These are phyloP conservation scores for Panagrolaimus sp. DNA, from an alignment of 1,140 invertebrate genomes.

Conservation along the genomic window DNA sequence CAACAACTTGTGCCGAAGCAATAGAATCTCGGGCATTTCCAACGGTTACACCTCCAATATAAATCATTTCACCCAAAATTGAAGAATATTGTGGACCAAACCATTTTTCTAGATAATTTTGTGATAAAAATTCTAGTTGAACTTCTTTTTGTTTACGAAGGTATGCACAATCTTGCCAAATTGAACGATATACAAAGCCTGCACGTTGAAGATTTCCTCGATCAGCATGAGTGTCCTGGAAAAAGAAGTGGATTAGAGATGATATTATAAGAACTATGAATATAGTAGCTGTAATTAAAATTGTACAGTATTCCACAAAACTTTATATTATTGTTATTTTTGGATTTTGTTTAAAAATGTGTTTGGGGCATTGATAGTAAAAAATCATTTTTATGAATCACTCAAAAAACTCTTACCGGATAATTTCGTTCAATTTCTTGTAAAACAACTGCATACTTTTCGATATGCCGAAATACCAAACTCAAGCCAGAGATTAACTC, in stretches of 20 bases:
- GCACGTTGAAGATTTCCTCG: constrained; percentile 89
- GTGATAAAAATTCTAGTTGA: constrained; percentile 84
- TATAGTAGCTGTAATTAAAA: no score
- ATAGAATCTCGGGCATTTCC: constrained; percentile 66
- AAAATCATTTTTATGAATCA: no score
- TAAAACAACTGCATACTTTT: constrained; percentile 78
- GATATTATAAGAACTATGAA: no score
- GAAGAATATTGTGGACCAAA: constrained; percentile 58
- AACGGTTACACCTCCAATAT: constrained; percentile 71
- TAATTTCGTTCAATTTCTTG: constrained; percentile 87
- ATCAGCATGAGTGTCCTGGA: constrained; percentile 85
- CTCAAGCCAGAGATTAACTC: constrained; percentile 83
- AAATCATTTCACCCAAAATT: constrained; percentile 61
- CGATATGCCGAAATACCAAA: constrained; percentile 84
- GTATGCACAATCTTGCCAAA: constrained; percentile 77
- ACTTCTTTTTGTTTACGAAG: constrained; percentile 87
- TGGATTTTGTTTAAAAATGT: no score
- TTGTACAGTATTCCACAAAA: no score
- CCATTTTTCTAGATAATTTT: constrained; percentile 71
- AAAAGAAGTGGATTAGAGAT: no score
- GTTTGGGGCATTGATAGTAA: no score
- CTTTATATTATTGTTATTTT: no score
- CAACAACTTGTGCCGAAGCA: background rate
- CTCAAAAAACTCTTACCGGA: constrained; percentile 27
- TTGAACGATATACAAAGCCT: constrained; percentile 84